Evolutionary conservation across 1,140 invertebrate genomes (phyloP), one percentile per base, ranked within the genome.

Genomic region (Parasteatoda tepidariorum): DNA sequence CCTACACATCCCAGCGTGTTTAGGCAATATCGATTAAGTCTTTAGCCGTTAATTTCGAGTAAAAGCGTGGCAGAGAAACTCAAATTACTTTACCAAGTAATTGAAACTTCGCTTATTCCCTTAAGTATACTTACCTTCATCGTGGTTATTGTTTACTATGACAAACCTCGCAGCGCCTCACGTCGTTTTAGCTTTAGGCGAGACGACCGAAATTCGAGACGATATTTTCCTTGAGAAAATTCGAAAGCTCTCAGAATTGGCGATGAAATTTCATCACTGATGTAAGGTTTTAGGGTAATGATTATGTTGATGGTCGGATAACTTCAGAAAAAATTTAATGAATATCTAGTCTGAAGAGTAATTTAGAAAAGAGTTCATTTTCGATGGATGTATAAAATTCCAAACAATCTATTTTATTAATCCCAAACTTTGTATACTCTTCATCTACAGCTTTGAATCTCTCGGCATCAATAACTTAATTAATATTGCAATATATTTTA

Each of bases 11-110:
- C 24, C 7, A 22, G 34, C 61, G 54, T 66, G 41, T 41, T 78
- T 78, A 26, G n/a, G 38, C 33, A 64, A 66, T 78, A 78, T 78
- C 74, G 74, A 78, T 78, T 66, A 66, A 66, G 74, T 66, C 74
- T 78, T 66, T 66, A 78, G 61, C 41, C 74, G 74, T 78, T 78
- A 78, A 78, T 78, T 78, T 78, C 26, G 22, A 13, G 11, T 30
- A 57, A 26, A 24, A 3, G 74, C 41, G 61, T 33, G 59, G 55
- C 33, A 38, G 28, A 48, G 70, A 41, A 73, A 73, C 70, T 75
- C 73, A 75, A 78, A 78, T 78, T 78, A 78, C 74, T 33, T 66
- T 61, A 26, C n/a, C 61, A 66, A 78, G 74, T 78, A 78, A 78
- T 78, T 78, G 74, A 78, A 78, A 78, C 74, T 78, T 66, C 30